Evolutionary conservation across 1,140 invertebrate genomes (phyloP).

Genomic region (Amyelois transitella): DNA sequence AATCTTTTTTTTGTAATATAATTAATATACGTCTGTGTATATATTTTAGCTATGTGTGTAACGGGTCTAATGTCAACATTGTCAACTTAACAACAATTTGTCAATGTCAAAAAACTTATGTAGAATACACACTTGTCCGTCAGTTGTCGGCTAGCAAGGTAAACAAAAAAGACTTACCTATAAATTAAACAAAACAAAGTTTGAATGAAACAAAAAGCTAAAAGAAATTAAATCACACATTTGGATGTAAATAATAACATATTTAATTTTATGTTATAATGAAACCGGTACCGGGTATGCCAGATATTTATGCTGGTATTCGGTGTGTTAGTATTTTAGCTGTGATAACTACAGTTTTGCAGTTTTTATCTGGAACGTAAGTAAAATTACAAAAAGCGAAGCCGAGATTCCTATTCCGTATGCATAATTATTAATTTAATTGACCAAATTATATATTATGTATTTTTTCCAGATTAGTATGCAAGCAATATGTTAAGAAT

Average conservation of each 20-base stretch:
- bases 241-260: background rate
- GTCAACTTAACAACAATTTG: too few species aligned
- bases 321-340: constrained; percentile 40
- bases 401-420: background rate
- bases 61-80: too few species aligned
- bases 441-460: constrained; percentile 20
- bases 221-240: too few species aligned
- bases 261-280: background rate
- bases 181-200: too few species aligned
- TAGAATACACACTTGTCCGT: too few species aligned
- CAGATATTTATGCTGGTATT: background rate
- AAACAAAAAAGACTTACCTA: too few species aligned
- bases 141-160: too few species aligned
- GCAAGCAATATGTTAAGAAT: constrained; percentile 79
- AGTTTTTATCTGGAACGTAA: constrained; percentile 57
- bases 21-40: too few species aligned
- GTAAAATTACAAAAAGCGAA: constrained; percentile 11
- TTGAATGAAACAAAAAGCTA: too few species aligned
- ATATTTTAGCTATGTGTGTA: too few species aligned
- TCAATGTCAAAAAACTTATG: too few species aligned
- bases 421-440: constrained; percentile 14
- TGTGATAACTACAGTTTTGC: constrained; percentile 48
- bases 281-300: background rate
- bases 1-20: too few species aligned
- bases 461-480: constrained; percentile 78